Evolutionary conservation across 2,888 invertebrate genomes (phyloP), one percentile per base, ranked within the genome.

Genomic region (Trachelus stipa): DNA sequence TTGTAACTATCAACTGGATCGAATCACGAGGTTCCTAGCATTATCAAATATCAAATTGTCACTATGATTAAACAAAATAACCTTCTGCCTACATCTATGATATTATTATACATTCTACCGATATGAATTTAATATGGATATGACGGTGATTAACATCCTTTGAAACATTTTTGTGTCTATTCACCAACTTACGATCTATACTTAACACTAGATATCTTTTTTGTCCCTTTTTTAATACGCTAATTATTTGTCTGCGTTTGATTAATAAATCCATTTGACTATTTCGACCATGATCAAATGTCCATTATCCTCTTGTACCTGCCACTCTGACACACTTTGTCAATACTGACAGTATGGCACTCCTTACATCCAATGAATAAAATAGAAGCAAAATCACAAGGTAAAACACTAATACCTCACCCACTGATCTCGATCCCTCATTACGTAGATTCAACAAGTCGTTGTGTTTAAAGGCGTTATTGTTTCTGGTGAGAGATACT

Each of bases 161-260:
- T 9, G 71, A 31, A 71, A 71, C 31, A 33, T 71, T 34, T 11
- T 71, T 11, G 6, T 9, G 34, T 12, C 31, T 71, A 71, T 31
- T 71, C 71, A 33, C 30, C 71, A 71, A 15, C 71, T 31, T 71
- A 31, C 30, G 23, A 30, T 56, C 23, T 56, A 56, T 56, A 56
- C 40, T 56, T 56, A 56, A 56, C 23, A 56, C 40, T 56, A 56
- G 15, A 56, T 56, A 33, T 71, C 69, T 33, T 33, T 80, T 83
- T 85, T 85, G 87, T 81, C 79, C 83, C 84, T 81, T 85, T 83
- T 86, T 89, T 87, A 87, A 85, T 90, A 90, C 82, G 85, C 90
- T 90, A 90, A 89, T 90, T 90, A 90, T 90, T 90, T 90, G 90
- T 90, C 90, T 89, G 88, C 85, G 85, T 89, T 87, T 86, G 88